phyloP scores from a whole-genome alignment of 2,113 vertebrate genomes.

The Cranoglanis bouderius region DNA sequence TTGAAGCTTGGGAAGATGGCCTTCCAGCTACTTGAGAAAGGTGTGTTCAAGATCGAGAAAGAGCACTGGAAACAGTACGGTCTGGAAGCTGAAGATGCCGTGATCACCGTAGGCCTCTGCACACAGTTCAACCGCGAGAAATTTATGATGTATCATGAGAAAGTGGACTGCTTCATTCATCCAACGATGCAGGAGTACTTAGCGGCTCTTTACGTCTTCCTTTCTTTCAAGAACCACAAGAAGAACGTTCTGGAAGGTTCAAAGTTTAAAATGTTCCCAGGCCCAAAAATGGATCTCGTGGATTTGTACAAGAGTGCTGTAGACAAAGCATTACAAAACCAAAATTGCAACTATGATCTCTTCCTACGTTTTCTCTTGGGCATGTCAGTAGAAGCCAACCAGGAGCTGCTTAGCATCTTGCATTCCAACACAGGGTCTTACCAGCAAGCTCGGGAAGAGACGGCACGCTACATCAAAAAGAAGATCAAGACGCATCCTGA shows the following conservation, averaged over 20 bases:
- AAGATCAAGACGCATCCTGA: constrained; percentile 54
- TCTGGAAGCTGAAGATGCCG: constrained; percentile 45
- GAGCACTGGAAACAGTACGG: constrained; percentile 50
- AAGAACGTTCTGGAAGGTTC: constrained; percentile 63
- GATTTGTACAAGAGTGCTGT: constrained; percentile 63
- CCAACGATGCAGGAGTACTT: constrained; percentile 74
- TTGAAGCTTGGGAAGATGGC: constrained; percentile 67
- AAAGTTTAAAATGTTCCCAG: constrained; percentile 42
- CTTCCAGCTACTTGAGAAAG: constrained; percentile 64
- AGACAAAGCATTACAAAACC: constrained; percentile 59
- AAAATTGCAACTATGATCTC: constrained; percentile 62
- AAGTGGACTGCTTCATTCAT: constrained; percentile 68
- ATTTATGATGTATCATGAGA: constrained; percentile 58
- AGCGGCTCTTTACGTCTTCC: constrained; percentile 70
- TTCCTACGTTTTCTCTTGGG: constrained; percentile 69
- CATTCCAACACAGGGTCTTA: constrained; percentile 22
- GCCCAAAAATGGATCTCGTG: constrained; percentile 28
- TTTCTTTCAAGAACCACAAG: constrained; percentile 58
- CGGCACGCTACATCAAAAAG: constrained; percentile 55
- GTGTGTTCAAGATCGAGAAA: constrained; percentile 49
- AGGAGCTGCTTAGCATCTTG: constrained; percentile 57
- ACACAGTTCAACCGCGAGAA: constrained; percentile 57
- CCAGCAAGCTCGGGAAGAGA: constrained; percentile 44
- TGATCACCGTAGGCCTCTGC: constrained; percentile 64
- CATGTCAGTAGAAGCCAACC: constrained; percentile 58